Conservation (phyloP, 1,140 invertebrate genomes). For the Euura saliciscinereae region DNA sequence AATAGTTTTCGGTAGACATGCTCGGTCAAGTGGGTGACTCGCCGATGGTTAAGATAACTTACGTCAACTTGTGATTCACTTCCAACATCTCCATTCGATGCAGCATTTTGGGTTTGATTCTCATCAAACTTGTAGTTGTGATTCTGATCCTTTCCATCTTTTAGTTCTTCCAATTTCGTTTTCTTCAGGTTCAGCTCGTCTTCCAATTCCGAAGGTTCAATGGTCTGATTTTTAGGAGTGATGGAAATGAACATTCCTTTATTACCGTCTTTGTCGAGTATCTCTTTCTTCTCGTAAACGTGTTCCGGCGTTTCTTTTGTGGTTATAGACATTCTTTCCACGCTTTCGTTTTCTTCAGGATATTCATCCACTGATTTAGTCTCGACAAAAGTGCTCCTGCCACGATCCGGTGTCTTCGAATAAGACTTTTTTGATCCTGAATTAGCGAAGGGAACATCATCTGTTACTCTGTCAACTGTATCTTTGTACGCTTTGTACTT, state of each 20-base stretch:
- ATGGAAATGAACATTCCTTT: slow-evolving; percentile 27
- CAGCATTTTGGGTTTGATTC: background rate
- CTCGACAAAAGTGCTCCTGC: background rate
- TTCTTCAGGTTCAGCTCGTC: background rate
- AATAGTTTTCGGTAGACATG: slow-evolving; percentile 34
- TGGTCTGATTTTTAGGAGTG: slow-evolving; percentile 24
- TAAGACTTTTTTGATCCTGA: background rate
- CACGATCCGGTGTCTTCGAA: background rate
- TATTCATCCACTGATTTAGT: background rate
- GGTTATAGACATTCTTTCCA: slow-evolving; percentile 32
- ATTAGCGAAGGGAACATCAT: background rate
- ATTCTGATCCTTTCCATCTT: slow-evolving; percentile 21
- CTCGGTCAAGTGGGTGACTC: slow-evolving; percentile 30
- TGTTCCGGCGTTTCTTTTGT: slow-evolving; percentile 40
- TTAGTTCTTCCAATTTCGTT: slow-evolving; percentile 22
- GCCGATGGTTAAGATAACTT: slow-evolving; percentile 28
- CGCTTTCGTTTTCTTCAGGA: slow-evolving; percentile 17
- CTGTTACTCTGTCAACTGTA: background rate
- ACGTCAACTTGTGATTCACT: slow-evolving; percentile 24
- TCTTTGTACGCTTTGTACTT: background rate
- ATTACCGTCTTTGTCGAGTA: slow-evolving; percentile 28
- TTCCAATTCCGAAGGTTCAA: slow-evolving; percentile 7
- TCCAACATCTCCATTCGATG: background rate
- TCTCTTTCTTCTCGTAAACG: slow-evolving; percentile 33
- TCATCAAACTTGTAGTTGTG: slow-evolving; percentile 17